A percentile compares a stretch with the other conserved stretches of the same genome.
These are phyloP conservation scores for Polyommatus iphigenia DNA, from an alignment of 2,888 invertebrate genomes.

Conservation along the genomic window DNA sequence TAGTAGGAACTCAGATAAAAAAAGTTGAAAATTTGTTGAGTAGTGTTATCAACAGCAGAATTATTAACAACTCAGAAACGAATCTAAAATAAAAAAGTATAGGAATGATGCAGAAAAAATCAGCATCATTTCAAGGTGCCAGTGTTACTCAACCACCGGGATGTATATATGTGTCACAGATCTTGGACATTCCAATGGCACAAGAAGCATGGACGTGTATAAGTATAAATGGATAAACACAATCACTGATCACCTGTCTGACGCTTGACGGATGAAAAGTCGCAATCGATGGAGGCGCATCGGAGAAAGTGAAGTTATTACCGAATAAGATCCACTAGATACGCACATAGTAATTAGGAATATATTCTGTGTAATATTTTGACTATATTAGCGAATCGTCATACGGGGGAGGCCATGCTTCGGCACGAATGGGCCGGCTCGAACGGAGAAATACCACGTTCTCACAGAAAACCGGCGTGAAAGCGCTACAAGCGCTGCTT, in stretches of 20 bases:
- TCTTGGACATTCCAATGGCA: constrained; percentile 50
- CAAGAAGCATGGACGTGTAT: constrained; percentile 44
- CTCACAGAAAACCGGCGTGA: no score
- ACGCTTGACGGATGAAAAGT: constrained; percentile 67
- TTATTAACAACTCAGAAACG: background rate
- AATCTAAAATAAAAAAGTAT: background rate
- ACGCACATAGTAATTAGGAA: constrained; percentile 29
- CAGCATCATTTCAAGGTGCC: background rate
- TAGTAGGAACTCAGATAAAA: no score
- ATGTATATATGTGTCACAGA: constrained; percentile 19
- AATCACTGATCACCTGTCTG: constrained; percentile 69
- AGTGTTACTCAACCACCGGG: constrained; percentile 21
- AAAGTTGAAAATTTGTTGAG: no score
- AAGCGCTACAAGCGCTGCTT: no score
- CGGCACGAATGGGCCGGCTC: no score
- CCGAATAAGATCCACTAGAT: constrained; percentile 45
- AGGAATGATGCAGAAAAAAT: background rate
- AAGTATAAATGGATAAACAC: constrained; percentile 54
- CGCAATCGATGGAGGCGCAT: constrained; percentile 59
- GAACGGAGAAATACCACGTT: no score
- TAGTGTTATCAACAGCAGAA: no score
- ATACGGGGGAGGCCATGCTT: no score
- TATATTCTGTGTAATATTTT: background rate
- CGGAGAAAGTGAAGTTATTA: constrained; percentile 69
- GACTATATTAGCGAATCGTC: background rate